Base-by-base conservation (phyloP, 2,888 invertebrate genomes). In the Drosophila nr. perissopoda region DNA sequence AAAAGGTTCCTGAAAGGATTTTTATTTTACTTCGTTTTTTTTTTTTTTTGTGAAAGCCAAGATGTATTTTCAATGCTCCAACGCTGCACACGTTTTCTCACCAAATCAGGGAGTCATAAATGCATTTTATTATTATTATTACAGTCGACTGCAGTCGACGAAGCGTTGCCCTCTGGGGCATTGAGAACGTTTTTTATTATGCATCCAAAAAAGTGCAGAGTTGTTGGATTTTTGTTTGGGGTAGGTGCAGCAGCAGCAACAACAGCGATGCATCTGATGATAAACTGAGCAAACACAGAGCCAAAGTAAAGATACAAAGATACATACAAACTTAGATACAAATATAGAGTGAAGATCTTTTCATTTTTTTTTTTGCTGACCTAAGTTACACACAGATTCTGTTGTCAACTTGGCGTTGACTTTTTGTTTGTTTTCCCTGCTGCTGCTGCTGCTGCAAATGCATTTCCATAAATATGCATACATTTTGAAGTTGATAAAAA, bases 81-180 rank as follows among this genome's bases (percentile, higher is more conserved):
- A 82, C 54, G 33, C 49, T 70, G 63, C 61, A 66, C 46, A 70
- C 74, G 76, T 65, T 61, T 88, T 81, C 86, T 81, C 86, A 77
- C 86, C 81, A 82, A 83, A 79, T 83, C 81, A 70, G 64, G 71
- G 66, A 85, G 85, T 87, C 87, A 87, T 87, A 87, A 89, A 87
- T 85, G 88, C 76, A 73, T 88, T 85, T 88, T 87, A 82, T 80
- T 87, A 79, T 76, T 83, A 80, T 86, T 82, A 78, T 80, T 82
- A 75, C 68, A 82, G 70, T 78, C 72, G 54, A 34, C 52, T 34
- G 49, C 25, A 59, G 56, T 71, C 66, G 53, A 57, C 61, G 62
- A 69, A 67, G 62, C 65, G 62, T 56, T 58, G 51, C 53, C 57
- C 75, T 67, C 51, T 38, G 53, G 79, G 75, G 72, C 51, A 63